Conservation (phyloP, 2,888 invertebrate species). For the Caenorhabditis wallacei region DNA sequence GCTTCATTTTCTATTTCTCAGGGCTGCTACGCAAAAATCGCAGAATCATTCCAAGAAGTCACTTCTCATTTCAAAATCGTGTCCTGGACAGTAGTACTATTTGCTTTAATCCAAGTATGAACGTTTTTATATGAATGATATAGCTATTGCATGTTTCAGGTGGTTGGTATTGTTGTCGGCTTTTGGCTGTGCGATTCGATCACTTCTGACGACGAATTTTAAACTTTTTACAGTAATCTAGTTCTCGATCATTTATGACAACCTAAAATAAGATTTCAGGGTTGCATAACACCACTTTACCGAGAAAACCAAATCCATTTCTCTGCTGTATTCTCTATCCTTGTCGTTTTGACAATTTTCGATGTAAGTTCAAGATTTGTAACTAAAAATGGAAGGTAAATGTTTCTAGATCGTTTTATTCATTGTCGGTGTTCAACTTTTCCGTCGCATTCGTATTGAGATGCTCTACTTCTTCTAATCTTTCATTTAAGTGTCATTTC, state of each 20-base stretch:
- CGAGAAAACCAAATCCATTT: conserved; percentile 70
- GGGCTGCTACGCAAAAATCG: conserved; percentile 81
- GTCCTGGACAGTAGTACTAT: conserved; percentile 81
- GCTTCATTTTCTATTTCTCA: conserved; percentile 45
- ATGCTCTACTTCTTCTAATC: conserved; percentile 76
- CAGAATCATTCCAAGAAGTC: conserved; percentile 80
- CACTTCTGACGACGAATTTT: conserved; percentile 77
- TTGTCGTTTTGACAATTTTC: conserved; percentile 64
- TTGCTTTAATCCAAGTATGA: conserved; percentile 80
- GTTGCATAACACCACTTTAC: conserved; percentile 71
- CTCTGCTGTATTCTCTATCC: conserved; percentile 70
- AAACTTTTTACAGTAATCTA: conserved; percentile 27
- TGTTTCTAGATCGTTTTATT: conserved; percentile 74
- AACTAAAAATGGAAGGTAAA: too few relatives aligned
- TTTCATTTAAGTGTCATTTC: conserved; percentile 31
- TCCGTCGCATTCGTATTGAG: conserved; percentile 76
- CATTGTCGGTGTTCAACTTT: conserved; percentile 72
- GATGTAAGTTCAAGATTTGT: conserved; percentile 66
- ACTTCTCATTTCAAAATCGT: conserved; percentile 82
- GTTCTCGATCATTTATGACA: background rate
- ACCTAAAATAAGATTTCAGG: conserved; percentile 74
- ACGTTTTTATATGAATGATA: background rate
- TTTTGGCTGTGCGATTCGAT: conserved; percentile 83
- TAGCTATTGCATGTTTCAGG: conserved; percentile 70
- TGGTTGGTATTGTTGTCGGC: conserved; percentile 82